A percentile compares a stretch with the other conserved stretches of the same genome.
Conservation (phyloP, 1,140 invertebrate species). For the Cheumatopsyche charites region DNA sequence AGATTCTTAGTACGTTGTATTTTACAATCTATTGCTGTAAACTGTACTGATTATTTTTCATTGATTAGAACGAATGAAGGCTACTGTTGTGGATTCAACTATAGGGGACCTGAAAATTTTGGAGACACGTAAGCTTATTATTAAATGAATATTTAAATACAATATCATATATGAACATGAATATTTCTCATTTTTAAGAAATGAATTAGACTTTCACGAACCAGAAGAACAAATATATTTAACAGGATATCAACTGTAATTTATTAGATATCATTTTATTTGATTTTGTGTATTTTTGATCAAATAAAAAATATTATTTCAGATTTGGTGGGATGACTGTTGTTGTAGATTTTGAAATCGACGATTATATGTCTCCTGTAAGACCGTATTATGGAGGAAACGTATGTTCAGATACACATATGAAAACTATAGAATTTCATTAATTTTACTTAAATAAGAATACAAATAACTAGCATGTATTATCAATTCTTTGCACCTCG, state of each 20-base stretch:
- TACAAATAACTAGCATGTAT: too few relatives aligned
- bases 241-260: slow-evolving; percentile 13
- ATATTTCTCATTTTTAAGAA: background rate
- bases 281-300: background rate
- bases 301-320: slow-evolving; percentile 20
- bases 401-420: too few relatives aligned
- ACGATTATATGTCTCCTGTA: slow-evolving; percentile 40
- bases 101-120: too few relatives aligned
- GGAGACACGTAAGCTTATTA: too few relatives aligned
- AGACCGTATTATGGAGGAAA: slow-evolving; percentile 37
- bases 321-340: slow-evolving; percentile 38
- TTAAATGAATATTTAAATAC: background rate
- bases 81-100: too few relatives aligned
- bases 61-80: too few relatives aligned
- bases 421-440: too few relatives aligned
- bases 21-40: too few relatives aligned
- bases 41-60: too few relatives aligned
- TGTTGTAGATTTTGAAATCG: slow-evolving; percentile 34
- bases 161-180: background rate
- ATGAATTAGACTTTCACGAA: slow-evolving; percentile 2
- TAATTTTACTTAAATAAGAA: too few relatives aligned
- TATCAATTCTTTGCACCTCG: too few relatives aligned
- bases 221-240: slow-evolving; percentile 18
- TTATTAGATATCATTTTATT: background rate
- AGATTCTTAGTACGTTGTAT: too few relatives aligned